Evolutionary conservation across 2,888 invertebrate genomes (phyloP), one percentile per base, ranked within the genome.

Genomic region (Drosophila barbarae): DNA sequence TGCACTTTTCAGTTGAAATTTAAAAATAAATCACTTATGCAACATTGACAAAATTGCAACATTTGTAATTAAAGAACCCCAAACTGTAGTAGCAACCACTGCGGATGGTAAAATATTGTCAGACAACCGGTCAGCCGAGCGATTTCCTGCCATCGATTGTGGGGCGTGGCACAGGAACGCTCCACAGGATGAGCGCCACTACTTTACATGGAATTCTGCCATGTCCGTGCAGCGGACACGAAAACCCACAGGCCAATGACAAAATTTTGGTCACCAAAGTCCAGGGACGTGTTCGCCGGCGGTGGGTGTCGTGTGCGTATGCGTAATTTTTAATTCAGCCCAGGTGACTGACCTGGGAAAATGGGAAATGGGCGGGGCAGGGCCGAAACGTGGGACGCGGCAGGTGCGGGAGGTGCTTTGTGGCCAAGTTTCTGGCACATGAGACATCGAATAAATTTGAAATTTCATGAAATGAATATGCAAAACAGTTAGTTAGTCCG

Each of bases 391-490:
- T 21, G 38, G 38, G 38, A 12, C 12, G 23, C 4, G 9, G 42
- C 9, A 9, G 41, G 42, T 26, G 36, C 34, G 55, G 44, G 59
- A 41, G 59, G 66, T 58, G 49, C 61, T 50, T 56, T 56, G 44
- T 49, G 51, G 39, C 39, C 51, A 47, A 61, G 59, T 44, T 60
- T 58, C 36, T 41, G 61, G 55, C 70, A 69, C 69, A 73, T 58
- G 69, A 68, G 66, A 70, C 81, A 75, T 77, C 72, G 78, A 75
- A 85, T 76, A 76, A 76, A 85, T 79, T 77, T 76, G 52, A 84
- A 77, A 78, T 76, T 73, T 72, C 76, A 74, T 72, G 71, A 78
- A 77, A 76, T 81, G 84, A 76, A 84, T 81, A 76, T 81, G 78
- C 78, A 83, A 84, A 84, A 71, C 69, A 76, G 84, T 72, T 72